Evolutionary conservation across 2,797 vertebrate genomes (phyloP), one percentile per base, ranked within the genome.

Genomic region (Pipistrellus pygmaeus): DNA sequence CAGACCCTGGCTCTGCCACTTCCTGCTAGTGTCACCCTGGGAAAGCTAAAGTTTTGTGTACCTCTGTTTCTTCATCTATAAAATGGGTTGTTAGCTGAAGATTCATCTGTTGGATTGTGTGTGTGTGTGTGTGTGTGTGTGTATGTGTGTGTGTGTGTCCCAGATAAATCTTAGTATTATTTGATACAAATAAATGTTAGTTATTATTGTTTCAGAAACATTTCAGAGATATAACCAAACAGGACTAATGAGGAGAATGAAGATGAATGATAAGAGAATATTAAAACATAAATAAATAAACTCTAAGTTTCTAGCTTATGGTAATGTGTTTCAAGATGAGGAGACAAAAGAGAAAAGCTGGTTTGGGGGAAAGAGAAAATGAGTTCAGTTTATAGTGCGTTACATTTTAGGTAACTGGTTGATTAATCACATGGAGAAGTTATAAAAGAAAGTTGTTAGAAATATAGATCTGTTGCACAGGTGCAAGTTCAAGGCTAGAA

Each of bases 371-470:
- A 75, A 46, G 73, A 48, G 14, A 71, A 78, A 84, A 90, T 9
- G 64, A 66, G n/a, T 66, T 88, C 41, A 68, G 21, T 17, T 60
- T 69, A 66, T 88, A 27, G 72, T 82, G 15, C 20, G 23, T 84
- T 84, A 38, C 21, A 20, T 81, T 95, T 66, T 62, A 48, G 8
- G 27, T 72, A 62, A 89, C 21, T 76, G 20, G 7, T 71, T 25
- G 13, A 20, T 86, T 90, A 60, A 48, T 25, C 38, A 86, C 53
- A 60, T 46, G 41, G 38, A 93, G 73, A 76, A 57, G 69, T 60
- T 88, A 18, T 41, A 60, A 69, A 76, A 91, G 46, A 9, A 85
- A 95, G 25, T 48, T 87, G 21, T 46, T 62, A 17, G 51, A 93
- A 94, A n/a, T 55, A 60, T 41, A 77, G n/a, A 20, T 48, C 81